Evolutionary conservation across 2,888 invertebrate genomes (phyloP).

Genomic region (Caenorhabditis sp.): DNA sequence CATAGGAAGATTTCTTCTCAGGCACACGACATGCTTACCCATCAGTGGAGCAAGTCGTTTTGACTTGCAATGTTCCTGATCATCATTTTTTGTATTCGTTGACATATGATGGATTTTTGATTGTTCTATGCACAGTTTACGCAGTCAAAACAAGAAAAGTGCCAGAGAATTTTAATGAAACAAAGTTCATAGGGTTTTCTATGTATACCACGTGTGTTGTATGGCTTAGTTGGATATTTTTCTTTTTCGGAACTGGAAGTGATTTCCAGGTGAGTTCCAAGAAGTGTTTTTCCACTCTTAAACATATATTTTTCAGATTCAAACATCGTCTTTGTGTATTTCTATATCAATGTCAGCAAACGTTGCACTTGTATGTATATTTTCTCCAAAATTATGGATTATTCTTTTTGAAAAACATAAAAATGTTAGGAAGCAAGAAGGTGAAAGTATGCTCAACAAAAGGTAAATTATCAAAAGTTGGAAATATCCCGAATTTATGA

Average conservation of each 20-base stretch:
- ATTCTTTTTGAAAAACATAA: slow-evolving; percentile 81
- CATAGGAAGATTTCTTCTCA: slow-evolving; percentile 70
- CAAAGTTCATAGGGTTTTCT: slow-evolving; percentile 79
- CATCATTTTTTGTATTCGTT: slow-evolving; percentile 77
- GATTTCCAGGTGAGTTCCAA: slow-evolving; percentile 78
- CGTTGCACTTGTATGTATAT: slow-evolving; percentile 79
- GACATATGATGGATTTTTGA: slow-evolving; percentile 81
- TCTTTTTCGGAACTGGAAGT: slow-evolving; percentile 82
- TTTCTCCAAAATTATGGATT: slow-evolving; percentile 80
- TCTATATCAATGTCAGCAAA: slow-evolving; percentile 80
- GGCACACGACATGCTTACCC: slow-evolving; percentile 74
- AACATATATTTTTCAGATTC: slow-evolving; percentile 77
- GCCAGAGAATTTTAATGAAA: slow-evolving; percentile 77
- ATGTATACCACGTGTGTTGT: slow-evolving; percentile 80
- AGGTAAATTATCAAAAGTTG: slow-evolving; percentile 35
- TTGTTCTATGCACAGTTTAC: slow-evolving; percentile 81
- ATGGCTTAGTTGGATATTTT: slow-evolving; percentile 83
- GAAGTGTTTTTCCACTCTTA: background rate
- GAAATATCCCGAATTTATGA: background rate
- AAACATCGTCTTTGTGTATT: slow-evolving; percentile 79
- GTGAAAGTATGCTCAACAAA: slow-evolving; percentile 64
- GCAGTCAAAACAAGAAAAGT: slow-evolving; percentile 84
- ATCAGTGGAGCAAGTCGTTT: slow-evolving; percentile 60
- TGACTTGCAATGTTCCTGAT: slow-evolving; percentile 66
- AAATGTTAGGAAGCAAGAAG: slow-evolving; percentile 76